Base-by-base conservation (phyloP, 2,113 vertebrate species). In the Sinocyclocheilus anophthalmus region DNA sequence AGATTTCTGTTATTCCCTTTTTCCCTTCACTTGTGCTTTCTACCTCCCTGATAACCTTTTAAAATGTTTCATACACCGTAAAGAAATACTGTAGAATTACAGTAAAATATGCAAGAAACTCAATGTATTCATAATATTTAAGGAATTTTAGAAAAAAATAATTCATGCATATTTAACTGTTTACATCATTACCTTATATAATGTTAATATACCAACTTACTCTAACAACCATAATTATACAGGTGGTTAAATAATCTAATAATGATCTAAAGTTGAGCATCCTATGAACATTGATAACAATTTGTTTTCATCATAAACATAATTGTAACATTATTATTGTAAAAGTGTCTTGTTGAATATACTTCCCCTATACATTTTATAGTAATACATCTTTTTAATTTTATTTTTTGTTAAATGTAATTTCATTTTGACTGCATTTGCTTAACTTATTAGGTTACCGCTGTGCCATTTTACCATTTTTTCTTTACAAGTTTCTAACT, bases 1-100 rank as follows among this genome's bases (percentile, higher is more conserved):
- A 57, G 59, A 78, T 59, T 70, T 42, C 55, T 84, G 57, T 70
- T 85, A 13, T 86, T 63, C 77, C 55, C 13, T 37, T 70, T 16
- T 84, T 82, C 77, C 77, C 65, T 85, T 70, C n/a, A 20, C 79
- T 82, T 86, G 76, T 80, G 76, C 77, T 76, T 77, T 48, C 53
- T 80, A 67, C 45, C 57, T 77, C 83, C 50, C n/a, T 80, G 65
- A 70, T 84, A 88, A 87, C 81, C 84, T 90, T 86, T 88, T 67
- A 37, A 88, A 73, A 78, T 12, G 14, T 33, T 78, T 12, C 48
- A 26, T 77, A 53, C 24, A 0, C 69, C 39, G 6, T 18, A 70
- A 14, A 37, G 16, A 70, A 18, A 9, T 9, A 3, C 67, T 10
- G 67, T 70, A 22, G 42, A 53, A 88, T 73, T 48, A 70, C 72